phyloP scores from a whole-genome alignment of 2,888 invertebrate species.

The Choristoneura rosaceana region DNA sequence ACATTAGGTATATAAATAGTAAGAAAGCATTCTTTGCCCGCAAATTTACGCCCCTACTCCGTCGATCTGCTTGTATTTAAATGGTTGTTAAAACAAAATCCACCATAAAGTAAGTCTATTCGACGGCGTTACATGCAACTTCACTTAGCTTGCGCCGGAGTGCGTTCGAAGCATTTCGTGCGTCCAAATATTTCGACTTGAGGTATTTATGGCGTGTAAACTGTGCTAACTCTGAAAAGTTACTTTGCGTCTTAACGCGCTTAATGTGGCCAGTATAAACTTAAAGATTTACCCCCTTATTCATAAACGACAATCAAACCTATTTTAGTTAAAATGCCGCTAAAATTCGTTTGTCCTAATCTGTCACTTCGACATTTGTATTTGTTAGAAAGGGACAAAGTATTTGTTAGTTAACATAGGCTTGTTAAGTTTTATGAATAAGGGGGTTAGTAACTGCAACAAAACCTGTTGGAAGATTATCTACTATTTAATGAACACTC shows the following conservation, averaged over 20 bases:
- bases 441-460: too few relatives aligned
- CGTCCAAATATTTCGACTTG: constrained; percentile 61
- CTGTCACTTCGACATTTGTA: too few relatives aligned
- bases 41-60: constrained; percentile 20
- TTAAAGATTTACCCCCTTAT: too few relatives aligned
- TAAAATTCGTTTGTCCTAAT: too few relatives aligned
- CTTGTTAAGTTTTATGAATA: too few relatives aligned
- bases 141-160: constrained; percentile 78
- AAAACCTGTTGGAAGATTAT: too few relatives aligned
- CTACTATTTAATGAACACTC: too few relatives aligned
- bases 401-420: too few relatives aligned
- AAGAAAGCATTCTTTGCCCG: constrained; percentile 5
- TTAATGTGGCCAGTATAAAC: neutral
- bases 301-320: too few relatives aligned
- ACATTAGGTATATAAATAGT: neutral
- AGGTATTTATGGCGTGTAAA: constrained; percentile 31
- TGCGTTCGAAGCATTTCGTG: constrained; percentile 61
- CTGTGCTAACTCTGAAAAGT: neutral
- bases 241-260: constrained; percentile 1
- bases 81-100: constrained; percentile 68
- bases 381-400: too few relatives aligned
- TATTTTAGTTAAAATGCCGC: too few relatives aligned
- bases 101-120: constrained; percentile 74
- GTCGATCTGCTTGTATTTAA: constrained; percentile 56
- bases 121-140: constrained; percentile 79